These are phyloP conservation scores for Drosophila quasianomalipes DNA, from an alignment of 2,888 invertebrate genomes.

Conservation along the genomic window DNA sequence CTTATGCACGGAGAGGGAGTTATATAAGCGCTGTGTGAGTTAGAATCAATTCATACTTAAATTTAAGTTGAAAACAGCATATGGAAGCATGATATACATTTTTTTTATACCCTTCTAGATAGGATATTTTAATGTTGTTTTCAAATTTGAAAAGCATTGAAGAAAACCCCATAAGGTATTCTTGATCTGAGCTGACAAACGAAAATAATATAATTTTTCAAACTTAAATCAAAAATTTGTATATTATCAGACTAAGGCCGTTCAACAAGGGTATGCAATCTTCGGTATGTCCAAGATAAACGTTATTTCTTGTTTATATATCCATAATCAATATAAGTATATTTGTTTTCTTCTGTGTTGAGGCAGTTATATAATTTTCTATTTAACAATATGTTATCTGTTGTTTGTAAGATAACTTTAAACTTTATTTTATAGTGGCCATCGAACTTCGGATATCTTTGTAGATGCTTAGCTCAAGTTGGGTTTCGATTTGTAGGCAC, in stretches of 20 bases:
- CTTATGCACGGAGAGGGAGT: not conserved
- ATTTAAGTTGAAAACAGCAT: not conserved
- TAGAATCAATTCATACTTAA: not conserved
- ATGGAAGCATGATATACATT: not conserved
- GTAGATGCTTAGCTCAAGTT: not conserved
- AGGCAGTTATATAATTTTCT: not conserved
- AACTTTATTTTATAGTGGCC: not conserved
- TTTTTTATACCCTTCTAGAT: not conserved
- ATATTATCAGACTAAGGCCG: not conserved
- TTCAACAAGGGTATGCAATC: not conserved
- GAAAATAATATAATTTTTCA: not conserved
- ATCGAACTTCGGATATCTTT: not conserved
- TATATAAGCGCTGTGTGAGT: not conserved
- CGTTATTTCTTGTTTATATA: not conserved
- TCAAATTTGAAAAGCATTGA: not conserved
- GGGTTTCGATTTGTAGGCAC: constrained; percentile 6
- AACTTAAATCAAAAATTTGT: too few relatives aligned
- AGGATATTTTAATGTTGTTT: not conserved
- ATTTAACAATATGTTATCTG: not conserved
- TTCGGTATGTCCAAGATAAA: not conserved
- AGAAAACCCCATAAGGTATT: not conserved
- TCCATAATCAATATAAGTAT: not conserved
- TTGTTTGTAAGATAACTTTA: not conserved
- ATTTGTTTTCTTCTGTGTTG: not conserved
- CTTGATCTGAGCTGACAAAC: not conserved